Base-by-base conservation (phyloP, 2,888 invertebrate species). In the Eilema depressum region DNA sequence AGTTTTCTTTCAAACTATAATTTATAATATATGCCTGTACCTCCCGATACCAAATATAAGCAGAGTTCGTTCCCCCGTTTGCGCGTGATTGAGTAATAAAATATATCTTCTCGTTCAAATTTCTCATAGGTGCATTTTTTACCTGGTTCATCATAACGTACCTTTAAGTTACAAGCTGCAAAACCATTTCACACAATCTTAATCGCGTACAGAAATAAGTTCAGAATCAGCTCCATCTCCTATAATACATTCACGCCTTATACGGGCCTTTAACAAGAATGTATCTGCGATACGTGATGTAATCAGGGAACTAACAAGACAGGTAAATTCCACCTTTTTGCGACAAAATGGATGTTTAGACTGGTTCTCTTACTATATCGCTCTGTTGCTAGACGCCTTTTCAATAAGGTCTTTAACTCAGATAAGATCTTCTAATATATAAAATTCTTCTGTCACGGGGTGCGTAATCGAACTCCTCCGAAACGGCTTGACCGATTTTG, bases 281-380 rank as follows among this genome's bases (percentile, higher is more conserved):
- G 68, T 71, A 68, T 71, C 53, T 61, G 7, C 62, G 41, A 68
- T 62, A 68, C 68, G 71, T 71, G 68, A 65, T 65, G 61, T 66
- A 71, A 71, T 71, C 71, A 65, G 17, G 8, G 26, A 23, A 59
- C 33, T 64, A 37, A 69, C 61, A 47, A 70, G 66, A 61, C 69
- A 70, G 60, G 69, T 70, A 65, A 61, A 64, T 69, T 65, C 17
- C 60, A 25, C 61, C 47, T 69, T 70, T 60, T 60, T 41, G 64
- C 23, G 28, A 63, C n/a, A 63, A 59, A 69, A 68, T 56, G 2
- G 56, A 57, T 68, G 37, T n/a, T 33, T 56, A 14, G 11, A 37
- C 33, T 41, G 14, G 63, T 20, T 66, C 14, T n/a, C 17, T 57
- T 10, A 25, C 56, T 66, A 37, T 33, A 25, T 66, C 0, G 57